Percentiles rank a stretch among this genome's conserved stretches.
phyloP scores from a whole-genome alignment of 2,797 vertebrate genomes.

The Tangara arthus region DNA sequence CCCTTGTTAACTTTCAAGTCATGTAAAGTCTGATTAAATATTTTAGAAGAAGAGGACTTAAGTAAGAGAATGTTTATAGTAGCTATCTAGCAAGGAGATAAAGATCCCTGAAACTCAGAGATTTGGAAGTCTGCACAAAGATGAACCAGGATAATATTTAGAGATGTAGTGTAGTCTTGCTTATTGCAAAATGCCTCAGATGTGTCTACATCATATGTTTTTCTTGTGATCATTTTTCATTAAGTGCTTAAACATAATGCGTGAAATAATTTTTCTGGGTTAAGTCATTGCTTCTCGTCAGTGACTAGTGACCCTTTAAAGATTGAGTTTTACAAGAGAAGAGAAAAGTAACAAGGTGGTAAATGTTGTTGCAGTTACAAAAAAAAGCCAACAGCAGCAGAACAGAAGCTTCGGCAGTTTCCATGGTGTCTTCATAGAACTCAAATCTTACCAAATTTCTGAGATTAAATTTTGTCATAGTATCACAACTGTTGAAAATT shows the following conservation, averaged over 20 bases:
- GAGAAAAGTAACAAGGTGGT: not conserved
- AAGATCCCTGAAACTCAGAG: not conserved
- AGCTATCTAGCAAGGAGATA: not conserved
- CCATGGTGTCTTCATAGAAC: not conserved
- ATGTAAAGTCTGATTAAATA: not conserved
- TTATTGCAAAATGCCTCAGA: not conserved
- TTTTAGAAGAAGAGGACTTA: not conserved
- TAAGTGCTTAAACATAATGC: not conserved
- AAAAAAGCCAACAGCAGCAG: not conserved
- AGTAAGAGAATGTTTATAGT: not conserved
- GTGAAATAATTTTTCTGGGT: not conserved
- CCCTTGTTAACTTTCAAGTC: not conserved
- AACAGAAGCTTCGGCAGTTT: not conserved
- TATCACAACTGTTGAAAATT: not conserved
- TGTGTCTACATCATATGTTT: not conserved
- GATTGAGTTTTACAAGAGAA: not conserved
- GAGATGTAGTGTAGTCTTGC: not conserved
- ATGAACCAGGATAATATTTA: not conserved
- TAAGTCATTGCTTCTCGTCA: not conserved
- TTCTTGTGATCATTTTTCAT: not conserved
- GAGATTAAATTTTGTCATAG: not conserved
- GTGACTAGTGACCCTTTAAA: not conserved
- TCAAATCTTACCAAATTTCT: not conserved
- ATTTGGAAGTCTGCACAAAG: not conserved
- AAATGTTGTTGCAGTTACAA: not conserved